These are phyloP conservation scores for Sinocyclocheilus grahami DNA, from an alignment of 2,113 vertebrate species.

Conservation along the genomic window DNA sequence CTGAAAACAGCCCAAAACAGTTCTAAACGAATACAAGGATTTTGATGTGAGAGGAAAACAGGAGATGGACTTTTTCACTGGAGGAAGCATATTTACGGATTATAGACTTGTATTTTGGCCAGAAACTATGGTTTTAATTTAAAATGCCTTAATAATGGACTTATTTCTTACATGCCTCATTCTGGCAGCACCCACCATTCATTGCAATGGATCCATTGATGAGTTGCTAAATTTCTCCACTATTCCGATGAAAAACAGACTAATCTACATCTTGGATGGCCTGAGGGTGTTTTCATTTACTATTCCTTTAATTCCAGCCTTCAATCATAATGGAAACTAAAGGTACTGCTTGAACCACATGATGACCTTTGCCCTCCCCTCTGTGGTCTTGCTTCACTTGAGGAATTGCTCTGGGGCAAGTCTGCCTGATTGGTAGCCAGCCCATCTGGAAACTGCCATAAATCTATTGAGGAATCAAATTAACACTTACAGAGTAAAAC, in stretches of 20 bases:
- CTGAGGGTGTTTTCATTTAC: neutral
- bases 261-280: no score
- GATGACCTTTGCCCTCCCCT: slow-evolving; percentile 3
- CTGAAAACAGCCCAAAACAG: no score
- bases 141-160: no score
- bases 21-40: no score
- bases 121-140: neutral
- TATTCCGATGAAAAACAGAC: no score
- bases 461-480: slow-evolving; percentile 70
- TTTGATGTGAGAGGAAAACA: neutral
- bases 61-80: no score
- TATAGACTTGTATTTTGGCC: no score
- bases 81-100: neutral
- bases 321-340: neutral
- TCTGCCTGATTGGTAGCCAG: slow-evolving; percentile 28
- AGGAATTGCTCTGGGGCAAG: slow-evolving; percentile 23
- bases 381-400: neutral
- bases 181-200: no score
- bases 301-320: neutral
- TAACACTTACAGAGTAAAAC: slow-evolving; percentile 66
- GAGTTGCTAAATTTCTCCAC: no score
- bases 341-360: neutral
- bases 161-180: no score
- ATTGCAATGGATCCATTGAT: no score
- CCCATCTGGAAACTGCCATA: slow-evolving; percentile 66